Base-by-base conservation (phyloP, 2,888 invertebrate genomes). In the Chymomyza amoena region DNA sequence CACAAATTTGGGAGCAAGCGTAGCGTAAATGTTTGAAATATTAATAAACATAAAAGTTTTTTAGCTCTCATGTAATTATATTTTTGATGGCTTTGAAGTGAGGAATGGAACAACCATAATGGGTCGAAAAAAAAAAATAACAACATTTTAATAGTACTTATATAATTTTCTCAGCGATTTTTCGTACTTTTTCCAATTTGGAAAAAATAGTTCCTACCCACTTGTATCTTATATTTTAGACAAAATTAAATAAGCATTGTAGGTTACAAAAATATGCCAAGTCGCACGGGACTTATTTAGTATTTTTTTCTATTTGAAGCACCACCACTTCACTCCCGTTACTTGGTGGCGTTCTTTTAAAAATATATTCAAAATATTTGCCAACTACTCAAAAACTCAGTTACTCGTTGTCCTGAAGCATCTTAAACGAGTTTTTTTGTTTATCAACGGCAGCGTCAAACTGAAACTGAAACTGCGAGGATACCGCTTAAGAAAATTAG, bases 1-100 rank as follows among this genome's bases (percentile, higher is more conserved):
- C 54, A 54, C 54, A 54, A 54, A 54, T 54, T 54, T 54, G 54
- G 54, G 54, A 54, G 54, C 20, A 45, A 45, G 39, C 39, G 39
- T 54, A 54, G 54, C 16, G 20, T 20, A 54, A 54, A 54, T 54
- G 16, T 54, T 54, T 54, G 16, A 54, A 54, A 54, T 18, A 54
- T 54, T 18, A 54, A 54, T 25, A 36, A 68, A 61, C n/a, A 64
- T 50, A 15, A 32, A 32, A 32, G 39, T 45, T 45, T 45, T 45
- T 13, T 45, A 32, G 7, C 13, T 45, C 39, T 45, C 39, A 45
- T 45, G 39, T 45, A 45, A 45, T 45, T 45, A 45, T 45, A 45
- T 45, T 45, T 45, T 45, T 45, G 39, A 45, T 45, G 39, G 4
- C 39, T 45, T 45, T 45, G 39, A 45, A 45, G 13, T 45, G 39